phyloP scores from a whole-genome alignment of 2,888 invertebrate genomes.

The Allygus modestus region DNA sequence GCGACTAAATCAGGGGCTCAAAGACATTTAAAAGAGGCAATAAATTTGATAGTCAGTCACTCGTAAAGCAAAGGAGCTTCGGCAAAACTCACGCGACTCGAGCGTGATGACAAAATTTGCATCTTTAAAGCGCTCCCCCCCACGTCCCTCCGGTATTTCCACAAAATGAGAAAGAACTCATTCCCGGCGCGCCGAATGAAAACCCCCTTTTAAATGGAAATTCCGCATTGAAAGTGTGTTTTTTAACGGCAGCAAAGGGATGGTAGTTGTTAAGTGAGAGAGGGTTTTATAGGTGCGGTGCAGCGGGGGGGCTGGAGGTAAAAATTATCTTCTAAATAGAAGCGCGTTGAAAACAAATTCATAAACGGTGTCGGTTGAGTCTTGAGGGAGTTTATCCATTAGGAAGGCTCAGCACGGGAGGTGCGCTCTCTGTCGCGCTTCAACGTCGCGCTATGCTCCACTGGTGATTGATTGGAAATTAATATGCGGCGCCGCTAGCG shows the following conservation, averaged over 20 bases:
- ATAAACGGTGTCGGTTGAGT: conserved; percentile 41
- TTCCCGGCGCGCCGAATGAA: conserved; percentile 63
- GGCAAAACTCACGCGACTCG: conserved; percentile 42
- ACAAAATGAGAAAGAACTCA: conserved; percentile 71
- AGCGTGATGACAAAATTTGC: conserved; percentile 69
- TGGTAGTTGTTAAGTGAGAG: conserved; percentile 39
- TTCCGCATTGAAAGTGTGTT: conserved; percentile 57
- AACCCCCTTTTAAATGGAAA: conserved; percentile 62
- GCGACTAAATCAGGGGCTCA: conserved; percentile 53
- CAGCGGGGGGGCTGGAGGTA: conserved; percentile 1
- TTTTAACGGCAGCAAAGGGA: conserved; percentile 49
- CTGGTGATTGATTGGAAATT: conserved; percentile 41
- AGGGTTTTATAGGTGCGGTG: conserved; percentile 31
- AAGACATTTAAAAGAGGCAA: conserved; percentile 59
- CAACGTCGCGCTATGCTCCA: not conserved
- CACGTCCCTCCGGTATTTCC: conserved; percentile 67
- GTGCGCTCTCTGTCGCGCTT: not conserved
- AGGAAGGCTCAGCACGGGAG: conserved; percentile 4
- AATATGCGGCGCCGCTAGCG: not conserved
- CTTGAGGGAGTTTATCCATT: conserved; percentile 56
- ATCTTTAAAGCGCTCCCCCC: conserved; percentile 70
- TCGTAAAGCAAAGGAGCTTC: conserved; percentile 44
- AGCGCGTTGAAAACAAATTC: conserved; percentile 45
- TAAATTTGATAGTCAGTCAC: conserved; percentile 56
- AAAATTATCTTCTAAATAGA: conserved; percentile 48